Conservation (phyloP, 2,113 vertebrate genomes). For the Silurus asotus region DNA sequence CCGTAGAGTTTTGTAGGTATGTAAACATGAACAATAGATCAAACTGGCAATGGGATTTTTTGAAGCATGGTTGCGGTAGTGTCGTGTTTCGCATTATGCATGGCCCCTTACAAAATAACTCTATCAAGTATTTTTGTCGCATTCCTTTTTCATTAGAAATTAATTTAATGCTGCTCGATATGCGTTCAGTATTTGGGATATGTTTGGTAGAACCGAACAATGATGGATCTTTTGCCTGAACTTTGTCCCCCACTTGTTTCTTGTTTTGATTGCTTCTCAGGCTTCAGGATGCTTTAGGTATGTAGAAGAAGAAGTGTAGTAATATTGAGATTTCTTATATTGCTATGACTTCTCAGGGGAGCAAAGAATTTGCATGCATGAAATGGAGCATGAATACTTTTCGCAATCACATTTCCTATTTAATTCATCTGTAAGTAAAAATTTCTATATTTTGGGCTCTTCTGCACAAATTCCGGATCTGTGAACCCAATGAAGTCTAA, state of each 20-base stretch:
- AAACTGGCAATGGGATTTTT: neutral
- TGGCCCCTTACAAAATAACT: neutral
- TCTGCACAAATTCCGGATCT: neutral
- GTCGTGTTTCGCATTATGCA: neutral
- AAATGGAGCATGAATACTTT: neutral
- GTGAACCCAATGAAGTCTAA: neutral
- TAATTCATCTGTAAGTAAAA: neutral
- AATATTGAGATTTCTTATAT: neutral
- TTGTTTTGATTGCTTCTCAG: neutral
- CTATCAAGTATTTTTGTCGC: neutral
- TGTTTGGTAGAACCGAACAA: neutral
- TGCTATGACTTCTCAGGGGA: neutral
- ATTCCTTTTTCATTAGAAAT: neutral
- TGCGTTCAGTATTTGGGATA: no score
- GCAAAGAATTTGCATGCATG: neutral
- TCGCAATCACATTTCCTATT: neutral
- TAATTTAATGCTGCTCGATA: neutral
- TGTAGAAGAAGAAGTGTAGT: neutral
- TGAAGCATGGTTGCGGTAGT: constrained; percentile 10
- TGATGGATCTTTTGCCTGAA: neutral
- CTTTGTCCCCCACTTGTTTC: neutral
- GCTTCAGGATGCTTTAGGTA: neutral
- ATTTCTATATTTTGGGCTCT: neutral
- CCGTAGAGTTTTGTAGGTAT: neutral
- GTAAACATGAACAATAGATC: neutral